Base-by-base conservation (phyloP, 2,888 invertebrate genomes). In the Troides oblongomaculatus region DNA sequence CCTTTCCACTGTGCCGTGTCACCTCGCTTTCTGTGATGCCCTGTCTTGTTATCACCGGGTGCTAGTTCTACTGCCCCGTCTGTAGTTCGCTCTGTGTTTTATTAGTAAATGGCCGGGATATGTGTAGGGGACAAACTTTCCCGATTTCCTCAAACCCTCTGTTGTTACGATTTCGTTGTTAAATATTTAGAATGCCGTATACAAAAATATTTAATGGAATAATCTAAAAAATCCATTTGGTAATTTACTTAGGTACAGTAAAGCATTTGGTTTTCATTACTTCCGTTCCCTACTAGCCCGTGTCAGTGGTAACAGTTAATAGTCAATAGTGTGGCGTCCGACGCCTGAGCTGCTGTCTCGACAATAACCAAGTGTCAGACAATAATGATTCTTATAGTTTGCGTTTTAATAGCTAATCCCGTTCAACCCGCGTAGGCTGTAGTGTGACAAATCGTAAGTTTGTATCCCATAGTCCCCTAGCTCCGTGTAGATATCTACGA, bases 321-420 rank as follows among this genome's bases (percentile, higher is more conserved):
- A 88, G 88, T 85, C 87, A 84, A 87, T 88, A 86, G 85, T 81
- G 81, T 76, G 88, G 88, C 87, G 83, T 72, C 69, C 71, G 75
- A 75, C 81, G 86, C 86, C 88, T 73, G 78, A 89, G 86, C 92
- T 92, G 92, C 92, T 92, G 92, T 92, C 92, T 92, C 82, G 92
- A 92, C 92, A 92, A 92, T 92, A 92, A 92, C 90, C 91, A 90
- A 91, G 92, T 92, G 92, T 92, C 90, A 90, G 92, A 92, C 92
- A 92, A 92, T 92, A 92, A 92, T 89, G 77, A 87, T 90, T 89
- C 78, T 81, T 88, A 84, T 90, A 73, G 82, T 90, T 91, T 91
- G 90, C 90, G 80, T 79, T 67, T 86, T 84, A 84, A 86, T 83
- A 83, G 81, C 82, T 76, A 73, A 68, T 81, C 86, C 83, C 62